Percentiles rank a stretch among this genome's conserved stretches.
Conservation (phyloP, 2,797 vertebrate genomes). For the Heterohyrax brucei region DNA sequence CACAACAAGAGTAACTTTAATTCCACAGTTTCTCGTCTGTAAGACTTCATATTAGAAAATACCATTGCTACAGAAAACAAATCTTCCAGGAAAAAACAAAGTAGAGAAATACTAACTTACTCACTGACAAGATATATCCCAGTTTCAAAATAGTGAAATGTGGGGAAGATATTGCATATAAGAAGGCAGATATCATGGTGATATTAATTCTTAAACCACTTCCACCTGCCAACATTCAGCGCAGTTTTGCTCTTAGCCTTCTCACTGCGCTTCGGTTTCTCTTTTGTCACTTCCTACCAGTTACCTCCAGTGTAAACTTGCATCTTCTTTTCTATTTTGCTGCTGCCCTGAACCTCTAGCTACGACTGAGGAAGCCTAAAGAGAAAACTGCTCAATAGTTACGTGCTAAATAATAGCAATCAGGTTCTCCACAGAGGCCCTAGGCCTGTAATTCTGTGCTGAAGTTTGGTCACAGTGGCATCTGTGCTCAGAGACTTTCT, state of each 20-base stretch:
- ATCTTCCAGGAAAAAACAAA: constrained; percentile 1
- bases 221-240: background rate
- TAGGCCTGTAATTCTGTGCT: background rate
- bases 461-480: constrained; percentile 39
- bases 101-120: background rate
- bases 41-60: background rate
- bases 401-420: constrained; percentile 64
- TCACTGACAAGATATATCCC: background rate
- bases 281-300: background rate
- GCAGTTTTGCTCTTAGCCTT: background rate
- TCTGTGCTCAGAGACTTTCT: constrained; percentile 9
- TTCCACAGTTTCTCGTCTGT: background rate
- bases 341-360: constrained; percentile 1
- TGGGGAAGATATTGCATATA: background rate
- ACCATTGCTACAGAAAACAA: background rate
- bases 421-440: constrained; percentile 35
- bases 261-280: background rate
- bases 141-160: background rate
- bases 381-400: constrained; percentile 66
- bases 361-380: constrained; percentile 49
- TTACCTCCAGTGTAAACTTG: background rate
- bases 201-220: background rate
- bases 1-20: background rate
- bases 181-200: background rate
- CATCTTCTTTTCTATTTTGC: background rate